Conservation (phyloP, 2,113 vertebrate genomes). For the Cheirogaleus medius region DNA sequence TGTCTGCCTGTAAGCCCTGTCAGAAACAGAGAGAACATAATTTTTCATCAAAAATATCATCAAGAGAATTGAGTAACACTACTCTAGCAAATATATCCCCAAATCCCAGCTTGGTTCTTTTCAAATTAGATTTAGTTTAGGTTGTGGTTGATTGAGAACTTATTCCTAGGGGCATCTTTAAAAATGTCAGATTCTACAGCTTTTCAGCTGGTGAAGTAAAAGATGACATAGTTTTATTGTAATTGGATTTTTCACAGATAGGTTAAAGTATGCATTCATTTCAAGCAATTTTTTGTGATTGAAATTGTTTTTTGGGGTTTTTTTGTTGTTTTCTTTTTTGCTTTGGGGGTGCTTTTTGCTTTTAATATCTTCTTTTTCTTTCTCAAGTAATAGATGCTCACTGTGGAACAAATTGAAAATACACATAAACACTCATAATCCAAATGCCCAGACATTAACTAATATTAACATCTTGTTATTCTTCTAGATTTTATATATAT, state of each 20-base stretch:
- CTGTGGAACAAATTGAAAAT: slow-evolving; percentile 11
- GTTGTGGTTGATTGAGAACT: slow-evolving; percentile 26
- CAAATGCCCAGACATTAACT: neutral
- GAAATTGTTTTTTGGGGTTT: neutral
- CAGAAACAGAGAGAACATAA: slow-evolving; percentile 6
- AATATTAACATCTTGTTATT: neutral
- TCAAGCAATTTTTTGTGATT: slow-evolving; percentile 16
- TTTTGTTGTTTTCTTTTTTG: too few relatives aligned
- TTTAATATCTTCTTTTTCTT: neutral
- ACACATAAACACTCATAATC: neutral
- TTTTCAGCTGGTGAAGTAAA: neutral
- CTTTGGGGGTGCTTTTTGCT: neutral
- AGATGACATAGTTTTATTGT: neutral
- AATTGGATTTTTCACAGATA: slow-evolving; percentile 39
- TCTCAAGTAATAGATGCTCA: neutral
- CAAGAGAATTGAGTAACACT: neutral
- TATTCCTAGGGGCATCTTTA: slow-evolving; percentile 20
- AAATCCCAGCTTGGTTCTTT: neutral
- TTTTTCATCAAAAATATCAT: slow-evolving; percentile 56
- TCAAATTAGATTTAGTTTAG: slow-evolving; percentile 55
- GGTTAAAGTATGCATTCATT: slow-evolving; percentile 40
- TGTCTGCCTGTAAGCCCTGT: slow-evolving; percentile 23
- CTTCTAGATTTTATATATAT: neutral
- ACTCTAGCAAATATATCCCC: neutral
- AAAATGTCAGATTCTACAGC: slow-evolving; percentile 29